A percentile compares a stretch with the other conserved stretches of the same genome.
phyloP scores from a whole-genome alignment of 2,797 vertebrate genomes.

The Gymnocypris eckloni region DNA sequence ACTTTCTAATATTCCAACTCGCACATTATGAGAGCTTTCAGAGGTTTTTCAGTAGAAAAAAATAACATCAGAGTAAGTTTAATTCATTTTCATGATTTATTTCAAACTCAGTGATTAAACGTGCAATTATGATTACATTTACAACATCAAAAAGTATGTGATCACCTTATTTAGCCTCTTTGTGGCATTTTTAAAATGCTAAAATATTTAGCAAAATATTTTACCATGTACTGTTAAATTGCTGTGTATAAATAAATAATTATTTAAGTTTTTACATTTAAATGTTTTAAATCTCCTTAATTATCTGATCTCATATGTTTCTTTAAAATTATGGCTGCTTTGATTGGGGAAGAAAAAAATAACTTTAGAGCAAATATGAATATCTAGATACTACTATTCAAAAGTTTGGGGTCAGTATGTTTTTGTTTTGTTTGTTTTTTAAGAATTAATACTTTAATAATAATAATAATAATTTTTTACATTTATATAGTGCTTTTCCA shows the following conservation, averaged over 20 bases:
- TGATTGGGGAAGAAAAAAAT: neutral
- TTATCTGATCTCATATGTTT: neutral
- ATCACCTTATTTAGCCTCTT: neutral
- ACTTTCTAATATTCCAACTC: neutral
- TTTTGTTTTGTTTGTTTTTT: neutral
- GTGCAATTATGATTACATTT: neutral
- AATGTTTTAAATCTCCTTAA: neutral
- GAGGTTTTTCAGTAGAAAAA: neutral
- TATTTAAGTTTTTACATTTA: neutral
- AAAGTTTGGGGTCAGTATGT: neutral
- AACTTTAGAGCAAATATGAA: neutral
- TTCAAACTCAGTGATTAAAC: neutral
- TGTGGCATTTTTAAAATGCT: neutral
- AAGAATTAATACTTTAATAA: neutral
- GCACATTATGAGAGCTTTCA: neutral
- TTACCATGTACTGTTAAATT: neutral
- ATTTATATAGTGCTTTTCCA: too few species aligned
- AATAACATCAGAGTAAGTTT: neutral
- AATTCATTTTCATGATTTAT: neutral
- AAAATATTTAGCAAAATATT: neutral
- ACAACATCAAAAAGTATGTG: neutral
- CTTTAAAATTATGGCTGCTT: neutral
- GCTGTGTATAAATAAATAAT: neutral
- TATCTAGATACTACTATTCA: neutral
- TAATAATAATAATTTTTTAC: too few species aligned